These are phyloP conservation scores for Atlantisia rogersi DNA, from an alignment of 2,113 vertebrate species.

Conservation along the genomic window DNA sequence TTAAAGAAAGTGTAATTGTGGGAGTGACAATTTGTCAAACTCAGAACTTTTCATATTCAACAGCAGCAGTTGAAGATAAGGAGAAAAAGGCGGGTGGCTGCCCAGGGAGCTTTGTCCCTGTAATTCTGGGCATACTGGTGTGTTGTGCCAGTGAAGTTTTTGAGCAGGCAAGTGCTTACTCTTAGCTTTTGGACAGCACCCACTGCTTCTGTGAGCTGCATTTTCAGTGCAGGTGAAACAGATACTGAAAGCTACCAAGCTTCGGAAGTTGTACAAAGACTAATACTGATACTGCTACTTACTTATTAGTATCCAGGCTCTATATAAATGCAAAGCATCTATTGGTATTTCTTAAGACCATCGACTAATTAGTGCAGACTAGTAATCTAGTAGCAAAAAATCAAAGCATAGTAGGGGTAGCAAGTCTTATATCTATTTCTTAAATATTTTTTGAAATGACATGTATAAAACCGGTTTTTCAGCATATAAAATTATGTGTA, in stretches of 20 bases:
- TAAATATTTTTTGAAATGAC: slow-evolving; percentile 45
- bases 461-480: slow-evolving; percentile 65
- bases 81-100: not conserved
- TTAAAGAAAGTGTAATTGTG: not conserved
- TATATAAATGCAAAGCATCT: not conserved
- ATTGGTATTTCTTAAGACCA: not conserved
- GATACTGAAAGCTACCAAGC: not conserved
- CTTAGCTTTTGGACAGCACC: not conserved
- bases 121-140: not conserved
- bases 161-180: not conserved
- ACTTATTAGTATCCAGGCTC: not conserved
- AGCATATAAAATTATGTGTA: slow-evolving; percentile 41
- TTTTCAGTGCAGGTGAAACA: not conserved
- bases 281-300: not conserved
- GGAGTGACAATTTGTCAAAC: not conserved
- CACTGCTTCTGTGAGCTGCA: not conserved
- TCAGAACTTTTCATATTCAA: not conserved
- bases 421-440: slow-evolving; percentile 27
- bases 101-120: not conserved
- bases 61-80: not conserved
- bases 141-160: not conserved
- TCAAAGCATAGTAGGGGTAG: not conserved
- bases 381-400: slow-evolving; percentile 16
- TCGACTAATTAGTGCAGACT: not conserved
- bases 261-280: not conserved